Percentiles rank a stretch among this genome's conserved stretches.
phyloP scores from a whole-genome alignment of 2,888 invertebrate species.

The Pelosia muscerda region DNA sequence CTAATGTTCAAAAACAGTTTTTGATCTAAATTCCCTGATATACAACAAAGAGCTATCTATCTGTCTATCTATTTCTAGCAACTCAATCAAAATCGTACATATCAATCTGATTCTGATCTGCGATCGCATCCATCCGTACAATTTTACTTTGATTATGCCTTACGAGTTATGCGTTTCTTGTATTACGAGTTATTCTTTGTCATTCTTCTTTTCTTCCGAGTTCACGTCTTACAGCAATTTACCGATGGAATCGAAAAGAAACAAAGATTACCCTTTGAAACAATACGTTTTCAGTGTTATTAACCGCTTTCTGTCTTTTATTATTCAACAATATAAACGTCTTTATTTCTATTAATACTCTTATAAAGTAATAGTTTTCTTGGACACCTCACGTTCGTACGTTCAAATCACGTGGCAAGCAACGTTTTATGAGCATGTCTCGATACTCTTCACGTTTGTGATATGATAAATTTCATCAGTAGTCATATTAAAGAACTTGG shows the following conservation, averaged over 20 bases:
- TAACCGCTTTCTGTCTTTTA: not conserved
- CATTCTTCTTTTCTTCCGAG: too few relatives aligned
- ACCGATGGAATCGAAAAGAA: not conserved
- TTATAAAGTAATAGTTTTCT: not conserved
- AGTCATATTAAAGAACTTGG: not conserved
- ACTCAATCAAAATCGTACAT: too few relatives aligned
- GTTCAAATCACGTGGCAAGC: not conserved
- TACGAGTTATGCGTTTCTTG: too few relatives aligned
- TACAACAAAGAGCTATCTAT: too few relatives aligned
- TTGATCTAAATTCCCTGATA: too few relatives aligned
- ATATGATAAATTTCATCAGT: slow-evolving; percentile 4
- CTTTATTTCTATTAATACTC: not conserved
- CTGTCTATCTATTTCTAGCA: too few relatives aligned
- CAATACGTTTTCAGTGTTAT: not conserved
- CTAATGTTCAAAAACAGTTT: too few relatives aligned
- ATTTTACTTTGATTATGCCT: too few relatives aligned
- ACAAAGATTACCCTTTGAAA: not conserved
- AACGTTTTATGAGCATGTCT: not conserved
- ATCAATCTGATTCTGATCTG: too few relatives aligned
- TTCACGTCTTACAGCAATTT: too few relatives aligned
- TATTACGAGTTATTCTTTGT: too few relatives aligned
- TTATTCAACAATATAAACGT: not conserved
- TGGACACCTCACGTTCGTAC: not conserved
- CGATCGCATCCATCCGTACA: too few relatives aligned
- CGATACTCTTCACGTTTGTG: not conserved